These are phyloP conservation scores for Parazoanthus swiftii DNA, from an alignment of 92 coral and sea anemone genomes.

Conservation along the genomic window DNA sequence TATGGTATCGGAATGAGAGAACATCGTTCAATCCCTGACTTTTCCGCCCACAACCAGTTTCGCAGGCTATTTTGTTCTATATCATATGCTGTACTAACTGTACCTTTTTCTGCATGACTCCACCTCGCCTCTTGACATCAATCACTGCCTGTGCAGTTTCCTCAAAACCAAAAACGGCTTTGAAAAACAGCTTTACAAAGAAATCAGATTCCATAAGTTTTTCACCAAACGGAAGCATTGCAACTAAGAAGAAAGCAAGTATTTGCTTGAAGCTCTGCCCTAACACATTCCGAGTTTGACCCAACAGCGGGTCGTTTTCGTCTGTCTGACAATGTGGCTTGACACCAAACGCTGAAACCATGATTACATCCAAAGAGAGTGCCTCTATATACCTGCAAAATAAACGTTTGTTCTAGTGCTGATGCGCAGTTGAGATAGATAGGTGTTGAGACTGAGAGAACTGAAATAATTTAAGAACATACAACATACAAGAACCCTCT, in stretches of 20 bases:
- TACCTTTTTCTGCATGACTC: conserved; percentile 3
- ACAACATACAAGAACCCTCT: too few species aligned
- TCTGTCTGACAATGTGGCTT: neutral
- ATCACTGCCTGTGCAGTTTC: neutral
- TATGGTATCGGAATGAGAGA: too few species aligned
- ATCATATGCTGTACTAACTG: too few species aligned
- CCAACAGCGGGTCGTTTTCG: neutral
- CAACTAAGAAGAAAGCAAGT: neutral
- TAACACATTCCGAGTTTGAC: neutral
- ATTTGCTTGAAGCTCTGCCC: neutral
- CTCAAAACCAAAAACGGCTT: neutral
- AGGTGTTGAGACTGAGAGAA: too few species aligned
- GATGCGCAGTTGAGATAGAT: too few species aligned
- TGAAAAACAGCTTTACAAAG: neutral
- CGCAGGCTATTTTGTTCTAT: too few species aligned
- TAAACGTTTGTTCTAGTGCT: too few species aligned
- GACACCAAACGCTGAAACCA: conserved; percentile 14
- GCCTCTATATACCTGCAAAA: neutral
- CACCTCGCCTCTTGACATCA: conserved; percentile 3
- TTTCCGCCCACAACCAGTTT: too few species aligned
- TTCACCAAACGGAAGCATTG: neutral
- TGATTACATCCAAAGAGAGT: neutral
- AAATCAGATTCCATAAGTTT: neutral
- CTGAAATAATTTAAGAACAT: too few species aligned
- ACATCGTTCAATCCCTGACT: too few species aligned